Conservation (phyloP, 2,888 invertebrate genomes). For the Mimas tiliae region DNA sequence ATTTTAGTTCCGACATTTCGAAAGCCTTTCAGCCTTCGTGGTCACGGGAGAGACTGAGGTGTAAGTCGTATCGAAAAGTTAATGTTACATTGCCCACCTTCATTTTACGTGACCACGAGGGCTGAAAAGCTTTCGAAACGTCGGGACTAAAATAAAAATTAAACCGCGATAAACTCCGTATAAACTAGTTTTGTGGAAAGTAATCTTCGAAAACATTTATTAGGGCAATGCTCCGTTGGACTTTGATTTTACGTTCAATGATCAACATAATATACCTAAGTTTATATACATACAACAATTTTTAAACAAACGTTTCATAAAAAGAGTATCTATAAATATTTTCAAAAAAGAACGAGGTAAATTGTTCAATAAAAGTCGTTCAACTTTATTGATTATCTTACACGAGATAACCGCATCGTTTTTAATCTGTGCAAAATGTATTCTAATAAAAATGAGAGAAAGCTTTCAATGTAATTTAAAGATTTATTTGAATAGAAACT, state of each 20-base stretch:
- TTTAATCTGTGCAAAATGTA: slow-evolving; percentile 13
- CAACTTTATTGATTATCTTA: neutral
- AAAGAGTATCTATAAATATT: neutral
- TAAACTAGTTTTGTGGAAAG: neutral
- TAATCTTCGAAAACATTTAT: neutral
- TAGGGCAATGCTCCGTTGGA: neutral
- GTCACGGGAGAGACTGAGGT: no score
- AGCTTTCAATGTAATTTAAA: neutral
- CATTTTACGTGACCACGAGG: no score
- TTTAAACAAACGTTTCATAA: neutral
- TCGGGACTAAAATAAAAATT: no score
- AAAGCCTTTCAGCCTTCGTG: no score
- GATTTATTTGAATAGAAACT: neutral
- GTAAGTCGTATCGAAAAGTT: no score
- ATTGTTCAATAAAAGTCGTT: neutral
- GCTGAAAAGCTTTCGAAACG: no score
- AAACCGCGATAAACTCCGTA: no score
- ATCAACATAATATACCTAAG: neutral
- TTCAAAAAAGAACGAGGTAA: neutral
- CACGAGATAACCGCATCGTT: neutral
- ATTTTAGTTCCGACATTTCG: no score
- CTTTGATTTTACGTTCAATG: neutral
- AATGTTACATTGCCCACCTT: no score
- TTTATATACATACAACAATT: slow-evolving; percentile 9
- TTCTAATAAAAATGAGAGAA: neutral